Base-by-base conservation (phyloP, 2,113 vertebrate genomes). In the Amazona vittata region DNA sequence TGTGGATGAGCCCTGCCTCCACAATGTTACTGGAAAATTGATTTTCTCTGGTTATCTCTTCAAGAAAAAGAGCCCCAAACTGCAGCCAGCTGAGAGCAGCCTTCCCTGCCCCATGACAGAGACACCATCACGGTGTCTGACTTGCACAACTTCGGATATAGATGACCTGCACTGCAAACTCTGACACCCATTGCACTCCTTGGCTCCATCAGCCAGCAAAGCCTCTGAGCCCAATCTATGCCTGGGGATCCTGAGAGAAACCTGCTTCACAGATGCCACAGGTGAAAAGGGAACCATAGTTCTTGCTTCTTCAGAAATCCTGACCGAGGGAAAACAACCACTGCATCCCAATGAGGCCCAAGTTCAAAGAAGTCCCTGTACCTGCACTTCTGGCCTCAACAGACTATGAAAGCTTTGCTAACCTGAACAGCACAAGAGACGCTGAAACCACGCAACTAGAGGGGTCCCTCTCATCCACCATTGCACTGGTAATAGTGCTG, bases 401-500 rank as follows among this genome's bases (percentile, higher is more conserved):
- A 55, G 95, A 96, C 14, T 77, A 92, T 3, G 96, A 93, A 25
- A 79, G 20, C 39, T 91, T 95, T 44, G 89, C 89, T 35, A 64
- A 77, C 2, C 70, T 95, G 7, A 98, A 98, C 70, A 73, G 88
- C 37, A 98, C 97, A 1, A 83, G 83, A 31, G 94, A 97, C 39
- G 19, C 88, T 7, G 92, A 97, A 41, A 93, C 95, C 0, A 88
- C 95, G 62, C 95, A 97, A 81, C 76, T 96, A 4, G 93, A 97
- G 69, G 97, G 96, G 35, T 96, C 97, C 67, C 92, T 98, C 10
- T 98, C 98, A 0, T 98, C 98, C 64, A 97, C 97, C 6, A 63
- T 98, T 31, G 98, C 98, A 17, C 94, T 98, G 68, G 50, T 94
- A 33, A 4, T 98, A 6, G 97, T 98, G 87, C 93, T 98, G 78